phyloP scores from a whole-genome alignment of 2,797 vertebrate genomes.

The Sebastes jordani region DNA sequence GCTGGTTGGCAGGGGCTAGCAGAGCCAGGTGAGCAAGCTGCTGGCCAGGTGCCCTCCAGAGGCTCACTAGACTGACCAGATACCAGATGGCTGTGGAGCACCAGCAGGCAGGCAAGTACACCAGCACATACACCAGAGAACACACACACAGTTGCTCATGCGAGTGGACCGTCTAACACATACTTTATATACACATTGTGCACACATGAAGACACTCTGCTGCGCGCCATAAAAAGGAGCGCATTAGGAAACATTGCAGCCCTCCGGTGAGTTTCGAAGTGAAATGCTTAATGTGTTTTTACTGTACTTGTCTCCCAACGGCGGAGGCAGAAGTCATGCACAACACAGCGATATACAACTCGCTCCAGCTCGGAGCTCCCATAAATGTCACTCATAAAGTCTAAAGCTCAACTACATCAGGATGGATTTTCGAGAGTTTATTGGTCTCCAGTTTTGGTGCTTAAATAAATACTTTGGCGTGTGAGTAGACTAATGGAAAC shows the following conservation, averaged over 20 bases:
- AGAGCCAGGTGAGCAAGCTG: slow-evolving; percentile 77
- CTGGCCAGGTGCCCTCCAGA: slow-evolving; percentile 79
- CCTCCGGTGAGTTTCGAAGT: slow-evolving; percentile 56
- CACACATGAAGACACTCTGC: slow-evolving; percentile 15
- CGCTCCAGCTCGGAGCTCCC: slow-evolving; percentile 33
- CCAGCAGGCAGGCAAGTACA: slow-evolving; percentile 50
- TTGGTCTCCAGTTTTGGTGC: slow-evolving; percentile 7
- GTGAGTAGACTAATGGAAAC: slow-evolving; percentile 5
- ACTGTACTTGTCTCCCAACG: slow-evolving; percentile 51
- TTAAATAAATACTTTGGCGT: slow-evolving; percentile 20
- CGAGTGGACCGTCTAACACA: slow-evolving; percentile 20
- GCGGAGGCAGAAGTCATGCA: slow-evolving; percentile 38
- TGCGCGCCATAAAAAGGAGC: slow-evolving; percentile 47
- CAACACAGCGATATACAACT: slow-evolving; percentile 38
- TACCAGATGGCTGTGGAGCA: slow-evolving; percentile 72
- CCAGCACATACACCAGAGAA: slow-evolving; percentile 11
- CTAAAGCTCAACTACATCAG: slow-evolving; percentile 14
- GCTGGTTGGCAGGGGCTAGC: slow-evolving; percentile 64
- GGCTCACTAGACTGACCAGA: slow-evolving; percentile 71
- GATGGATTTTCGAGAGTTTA: slow-evolving; percentile 8
- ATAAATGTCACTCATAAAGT: slow-evolving; percentile 60
- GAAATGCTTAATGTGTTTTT: slow-evolving; percentile 70
- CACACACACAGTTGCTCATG: slow-evolving; percentile 18
- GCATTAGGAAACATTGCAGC: slow-evolving; percentile 56
- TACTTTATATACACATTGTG: background rate